Percentiles rank a stretch among this genome's conserved stretches.
Evolutionary conservation across 2,888 invertebrate genomes (phyloP).

Genomic region (Lutraria lutraria): DNA sequence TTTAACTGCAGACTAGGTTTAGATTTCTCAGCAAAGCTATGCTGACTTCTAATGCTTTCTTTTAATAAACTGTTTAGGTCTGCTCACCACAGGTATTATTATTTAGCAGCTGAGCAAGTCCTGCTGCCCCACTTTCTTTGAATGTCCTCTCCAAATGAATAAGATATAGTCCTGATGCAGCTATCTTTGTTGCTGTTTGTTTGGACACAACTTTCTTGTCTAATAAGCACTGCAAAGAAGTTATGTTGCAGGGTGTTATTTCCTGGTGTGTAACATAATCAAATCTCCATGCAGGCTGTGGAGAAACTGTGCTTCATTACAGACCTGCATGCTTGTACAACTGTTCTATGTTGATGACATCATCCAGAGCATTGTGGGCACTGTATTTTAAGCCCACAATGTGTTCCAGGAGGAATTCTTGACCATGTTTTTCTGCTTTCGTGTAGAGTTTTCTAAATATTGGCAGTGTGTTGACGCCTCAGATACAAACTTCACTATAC

Average conservation of each 20-base stretch:
- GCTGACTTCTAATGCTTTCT: too few species aligned
- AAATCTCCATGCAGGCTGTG: background rate
- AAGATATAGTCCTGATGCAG: background rate
- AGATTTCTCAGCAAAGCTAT: too few species aligned
- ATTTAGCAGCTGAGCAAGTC: background rate
- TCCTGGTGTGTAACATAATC: background rate
- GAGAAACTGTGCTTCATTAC: background rate
- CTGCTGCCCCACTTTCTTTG: background rate
- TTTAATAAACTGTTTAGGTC: too few species aligned
- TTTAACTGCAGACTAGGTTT: too few species aligned
- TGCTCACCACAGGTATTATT: background rate
- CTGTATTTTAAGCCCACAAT: conserved; percentile 26
- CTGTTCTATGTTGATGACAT: conserved; percentile 34
- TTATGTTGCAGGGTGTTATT: background rate
- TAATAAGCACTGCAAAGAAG: background rate
- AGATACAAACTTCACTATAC: background rate
- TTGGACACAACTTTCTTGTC: background rate
- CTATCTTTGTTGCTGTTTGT: background rate
- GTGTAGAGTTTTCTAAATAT: conserved; percentile 22
- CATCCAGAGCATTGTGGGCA: conserved; percentile 50
- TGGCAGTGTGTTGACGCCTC: conserved; percentile 27
- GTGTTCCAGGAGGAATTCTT: background rate
- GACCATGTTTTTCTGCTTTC: background rate
- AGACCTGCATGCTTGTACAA: background rate
- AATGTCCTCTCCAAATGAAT: background rate